Conservation (phyloP, 1,140 invertebrate genomes). For the Bathynomus jamesi region DNA sequence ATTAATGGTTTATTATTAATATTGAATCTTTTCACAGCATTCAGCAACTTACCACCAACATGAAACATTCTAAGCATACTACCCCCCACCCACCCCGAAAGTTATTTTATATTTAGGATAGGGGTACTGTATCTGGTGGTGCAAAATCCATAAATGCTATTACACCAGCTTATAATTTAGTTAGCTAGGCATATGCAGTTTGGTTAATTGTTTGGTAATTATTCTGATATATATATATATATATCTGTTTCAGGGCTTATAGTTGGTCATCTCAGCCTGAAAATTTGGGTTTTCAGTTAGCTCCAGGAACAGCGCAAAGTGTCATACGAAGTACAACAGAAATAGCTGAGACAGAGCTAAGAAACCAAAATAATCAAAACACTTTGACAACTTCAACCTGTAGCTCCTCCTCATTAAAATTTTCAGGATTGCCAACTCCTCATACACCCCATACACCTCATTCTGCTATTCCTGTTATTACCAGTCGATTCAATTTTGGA, state of each 20-base stretch:
- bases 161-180: no score
- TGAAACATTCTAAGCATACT: no score
- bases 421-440: slow-evolving; percentile 33
- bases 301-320: slow-evolving; percentile 9
- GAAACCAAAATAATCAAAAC: slow-evolving; percentile 18
- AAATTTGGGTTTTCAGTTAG: slow-evolving; percentile 20
- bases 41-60: no score
- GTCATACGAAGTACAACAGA: slow-evolving; percentile 24
- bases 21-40: no score
- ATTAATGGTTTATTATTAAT: no score
- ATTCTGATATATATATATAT: no score
- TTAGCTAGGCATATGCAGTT: no score
- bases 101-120: no score
- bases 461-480: slow-evolving; percentile 35
- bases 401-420: slow-evolving; percentile 25
- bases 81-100: no score
- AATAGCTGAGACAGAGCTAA: slow-evolving; percentile 20
- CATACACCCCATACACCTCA: slow-evolving; percentile 36
- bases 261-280: slow-evolving; percentile 36
- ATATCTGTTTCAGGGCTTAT: slow-evolving; percentile 30
- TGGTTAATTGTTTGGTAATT: no score
- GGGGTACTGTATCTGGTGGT: no score
- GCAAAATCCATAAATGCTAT: no score
- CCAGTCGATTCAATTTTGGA: slow-evolving; percentile 34
- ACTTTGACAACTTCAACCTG: slow-evolving; percentile 18